phyloP scores from a whole-genome alignment of 2,113 vertebrate genomes.

The Prolemur simus region DNA sequence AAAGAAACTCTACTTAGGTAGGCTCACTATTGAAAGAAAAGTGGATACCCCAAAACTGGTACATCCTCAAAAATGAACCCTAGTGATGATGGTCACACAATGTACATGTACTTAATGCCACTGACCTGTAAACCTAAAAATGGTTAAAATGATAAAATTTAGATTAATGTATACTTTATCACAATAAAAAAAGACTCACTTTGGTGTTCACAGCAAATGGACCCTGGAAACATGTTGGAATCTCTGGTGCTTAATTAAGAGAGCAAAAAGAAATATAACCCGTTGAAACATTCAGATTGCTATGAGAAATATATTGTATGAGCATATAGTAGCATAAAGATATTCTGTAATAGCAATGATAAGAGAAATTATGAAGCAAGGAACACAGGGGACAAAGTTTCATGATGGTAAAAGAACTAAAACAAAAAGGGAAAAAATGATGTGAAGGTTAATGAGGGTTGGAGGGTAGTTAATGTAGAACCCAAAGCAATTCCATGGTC shows the following conservation, averaged over 20 bases:
- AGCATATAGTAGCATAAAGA: background rate
- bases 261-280: background rate
- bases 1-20: background rate
- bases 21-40: constrained; percentile 24
- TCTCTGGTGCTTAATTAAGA: background rate
- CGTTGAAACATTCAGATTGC: background rate
- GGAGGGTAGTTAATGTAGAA: constrained; percentile 13
- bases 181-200: background rate
- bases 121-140: background rate
- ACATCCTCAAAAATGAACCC: background rate
- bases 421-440: background rate
- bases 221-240: background rate
- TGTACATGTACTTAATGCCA: background rate
- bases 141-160: background rate
- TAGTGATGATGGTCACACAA: background rate
- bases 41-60: background rate
- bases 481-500: background rate
- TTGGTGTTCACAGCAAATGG: background rate
- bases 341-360: background rate
- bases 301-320: background rate
- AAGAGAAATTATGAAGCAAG: background rate
- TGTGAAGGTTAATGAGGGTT: background rate
- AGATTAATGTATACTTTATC: background rate
- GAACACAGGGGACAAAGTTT: background rate
- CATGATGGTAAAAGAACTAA: constrained; percentile 6